These are phyloP conservation scores for Alligator sinensis DNA, from an alignment of 2,113 vertebrate genomes.

Conservation along the genomic window DNA sequence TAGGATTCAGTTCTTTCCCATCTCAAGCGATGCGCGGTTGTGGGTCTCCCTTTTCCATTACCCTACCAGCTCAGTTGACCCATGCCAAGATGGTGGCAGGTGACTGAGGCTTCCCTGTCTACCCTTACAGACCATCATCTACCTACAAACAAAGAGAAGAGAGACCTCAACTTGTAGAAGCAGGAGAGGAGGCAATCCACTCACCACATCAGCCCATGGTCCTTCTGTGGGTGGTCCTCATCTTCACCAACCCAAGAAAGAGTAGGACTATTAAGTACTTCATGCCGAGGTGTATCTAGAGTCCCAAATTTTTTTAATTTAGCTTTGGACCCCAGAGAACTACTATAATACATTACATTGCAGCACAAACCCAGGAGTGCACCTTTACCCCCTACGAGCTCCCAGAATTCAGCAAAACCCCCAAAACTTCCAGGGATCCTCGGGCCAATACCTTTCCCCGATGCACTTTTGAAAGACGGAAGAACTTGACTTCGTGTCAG, in stretches of 20 bases:
- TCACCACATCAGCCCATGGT: accelerated
- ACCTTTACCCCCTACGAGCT: too few relatives aligned
- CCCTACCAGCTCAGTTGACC: not conserved
- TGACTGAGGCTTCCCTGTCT: not conserved
- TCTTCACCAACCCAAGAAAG: not conserved
- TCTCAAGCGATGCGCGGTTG: accelerated
- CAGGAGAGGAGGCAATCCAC: not conserved
- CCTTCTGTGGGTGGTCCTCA: accelerated
- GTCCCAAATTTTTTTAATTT: not conserved
- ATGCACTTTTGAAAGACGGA: not conserved
- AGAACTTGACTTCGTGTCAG: not conserved
- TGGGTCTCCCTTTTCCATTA: not conserved
- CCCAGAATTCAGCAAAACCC: accelerated
- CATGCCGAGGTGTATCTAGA: not conserved
- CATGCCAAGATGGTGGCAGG: accelerated
- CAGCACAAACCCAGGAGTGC: not conserved
- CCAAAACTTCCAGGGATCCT: not conserved
- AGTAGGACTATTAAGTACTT: not conserved
- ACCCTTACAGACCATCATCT: accelerated
- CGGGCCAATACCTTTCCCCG: not conserved
- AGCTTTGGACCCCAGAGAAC: accelerated
- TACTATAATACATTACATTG: not conserved
- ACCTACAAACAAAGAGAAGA: not conserved
- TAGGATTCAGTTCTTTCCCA: not conserved
- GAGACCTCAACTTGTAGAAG: accelerated